Conservation (phyloP, 2,888 invertebrate species). For the Tetheella fluctuosa region DNA sequence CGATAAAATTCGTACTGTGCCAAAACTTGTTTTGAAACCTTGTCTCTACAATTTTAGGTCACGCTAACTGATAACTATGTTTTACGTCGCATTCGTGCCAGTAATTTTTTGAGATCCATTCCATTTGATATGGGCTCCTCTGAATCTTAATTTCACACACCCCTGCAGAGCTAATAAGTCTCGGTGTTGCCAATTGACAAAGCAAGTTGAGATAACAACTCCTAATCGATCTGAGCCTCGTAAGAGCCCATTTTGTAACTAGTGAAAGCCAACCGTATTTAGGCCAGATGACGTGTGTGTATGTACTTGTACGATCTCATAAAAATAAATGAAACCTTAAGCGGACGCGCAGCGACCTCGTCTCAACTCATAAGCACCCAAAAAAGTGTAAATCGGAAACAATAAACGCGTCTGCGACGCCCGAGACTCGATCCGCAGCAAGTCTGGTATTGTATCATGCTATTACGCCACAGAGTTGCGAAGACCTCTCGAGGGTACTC, state of each 20-base stretch:
- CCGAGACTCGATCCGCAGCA: constrained; percentile 40
- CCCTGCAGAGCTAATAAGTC: neutral
- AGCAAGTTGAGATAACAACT: neutral
- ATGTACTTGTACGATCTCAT: constrained; percentile 27
- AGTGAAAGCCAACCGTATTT: neutral
- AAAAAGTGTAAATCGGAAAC: constrained; percentile 77
- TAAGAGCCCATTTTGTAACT: neutral
- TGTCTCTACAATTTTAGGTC: constrained; percentile 6
- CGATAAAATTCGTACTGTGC: constrained; percentile 12
- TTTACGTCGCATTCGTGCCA: neutral
- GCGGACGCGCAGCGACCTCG: constrained; percentile 76
- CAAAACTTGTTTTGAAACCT: constrained; percentile 23
- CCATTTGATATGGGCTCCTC: neutral
- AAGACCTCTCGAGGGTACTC: constrained; percentile 42
- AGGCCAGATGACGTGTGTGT: neutral
- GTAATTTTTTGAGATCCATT: neutral
- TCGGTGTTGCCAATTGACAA: neutral
- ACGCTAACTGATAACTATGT: neutral
- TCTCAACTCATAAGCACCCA: constrained; percentile 70
- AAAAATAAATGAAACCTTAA: constrained; percentile 67
- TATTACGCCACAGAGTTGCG: constrained; percentile 40
- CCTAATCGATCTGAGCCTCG: neutral
- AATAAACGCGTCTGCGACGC: constrained; percentile 74
- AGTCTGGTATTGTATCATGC: constrained; percentile 57
- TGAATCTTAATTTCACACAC: neutral